Percentiles rank a stretch among this genome's conserved stretches.
Evolutionary conservation across 2,888 invertebrate species (phyloP).

Genomic region (Germaria angustata): DNA sequence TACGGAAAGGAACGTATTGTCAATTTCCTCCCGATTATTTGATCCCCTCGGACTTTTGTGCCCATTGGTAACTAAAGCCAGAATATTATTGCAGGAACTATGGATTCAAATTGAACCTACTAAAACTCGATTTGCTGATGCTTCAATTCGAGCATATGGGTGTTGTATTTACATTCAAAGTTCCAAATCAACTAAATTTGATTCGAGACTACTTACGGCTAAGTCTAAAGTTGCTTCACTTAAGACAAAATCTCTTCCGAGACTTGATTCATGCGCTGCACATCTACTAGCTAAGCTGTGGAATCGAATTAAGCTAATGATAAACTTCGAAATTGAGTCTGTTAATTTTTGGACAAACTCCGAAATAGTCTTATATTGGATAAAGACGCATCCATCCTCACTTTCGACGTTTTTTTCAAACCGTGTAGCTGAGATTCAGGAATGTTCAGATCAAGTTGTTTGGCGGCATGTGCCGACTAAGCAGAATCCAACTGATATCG

Average conservation of each 20-base stretch:
- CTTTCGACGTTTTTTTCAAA: neutral
- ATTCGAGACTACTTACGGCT: neutral
- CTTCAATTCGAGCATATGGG: neutral
- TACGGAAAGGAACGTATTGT: too few relatives aligned
- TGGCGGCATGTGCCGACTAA: neutral
- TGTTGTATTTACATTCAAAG: neutral
- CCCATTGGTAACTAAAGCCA: too few relatives aligned
- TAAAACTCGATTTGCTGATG: neutral
- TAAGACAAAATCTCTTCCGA: neutral
- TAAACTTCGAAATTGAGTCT: neutral
- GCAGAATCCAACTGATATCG: neutral
- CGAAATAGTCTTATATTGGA: neutral
- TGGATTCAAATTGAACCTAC: too few relatives aligned
- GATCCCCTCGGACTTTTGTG: too few relatives aligned
- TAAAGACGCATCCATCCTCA: neutral
- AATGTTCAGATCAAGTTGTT: neutral
- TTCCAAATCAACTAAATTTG: neutral
- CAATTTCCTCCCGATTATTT: too few relatives aligned
- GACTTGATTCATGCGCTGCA: neutral
- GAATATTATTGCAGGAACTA: too few relatives aligned
- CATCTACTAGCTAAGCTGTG: neutral
- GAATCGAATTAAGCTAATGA: neutral
- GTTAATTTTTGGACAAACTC: neutral
- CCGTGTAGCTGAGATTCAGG: neutral
- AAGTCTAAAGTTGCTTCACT: neutral